Percentiles rank a stretch among this genome's conserved stretches.
These are phyloP conservation scores for Mesochorus sp. DNA, from an alignment of 2,888 invertebrate species.

Conservation along the genomic window DNA sequence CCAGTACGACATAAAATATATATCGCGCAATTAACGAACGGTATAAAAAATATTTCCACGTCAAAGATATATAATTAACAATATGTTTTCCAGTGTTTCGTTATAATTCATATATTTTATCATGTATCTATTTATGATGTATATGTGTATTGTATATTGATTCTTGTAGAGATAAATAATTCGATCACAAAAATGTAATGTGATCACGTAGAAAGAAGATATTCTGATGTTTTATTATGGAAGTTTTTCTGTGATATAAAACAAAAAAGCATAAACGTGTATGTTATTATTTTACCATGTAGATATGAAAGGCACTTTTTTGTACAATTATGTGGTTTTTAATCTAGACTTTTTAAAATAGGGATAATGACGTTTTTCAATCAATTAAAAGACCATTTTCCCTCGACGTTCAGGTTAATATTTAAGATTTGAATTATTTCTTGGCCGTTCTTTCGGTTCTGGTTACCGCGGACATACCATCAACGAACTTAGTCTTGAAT, in stretches of 20 bases:
- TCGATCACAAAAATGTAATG: slow-evolving; percentile 1
- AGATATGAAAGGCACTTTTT: too few species aligned
- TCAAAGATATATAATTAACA: slow-evolving; percentile 12
- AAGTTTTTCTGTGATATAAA: slow-evolving; percentile 3
- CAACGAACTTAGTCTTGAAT: slow-evolving; percentile 96
- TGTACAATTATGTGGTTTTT: too few species aligned
- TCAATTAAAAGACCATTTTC: too few species aligned
- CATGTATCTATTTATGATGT: slow-evolving; percentile 28
- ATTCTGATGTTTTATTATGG: background rate
- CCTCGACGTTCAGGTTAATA: too few species aligned
- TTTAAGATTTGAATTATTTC: too few species aligned
- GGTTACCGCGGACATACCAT: slow-evolving; percentile 95
- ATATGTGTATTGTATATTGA: slow-evolving; percentile 27
- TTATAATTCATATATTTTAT: slow-evolving; percentile 38
- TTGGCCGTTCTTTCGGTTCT: slow-evolving; percentile 83
- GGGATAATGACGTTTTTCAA: too few species aligned
- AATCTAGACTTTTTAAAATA: too few species aligned
- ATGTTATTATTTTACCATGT: too few species aligned
- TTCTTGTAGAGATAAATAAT: slow-evolving; percentile 19
- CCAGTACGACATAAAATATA: slow-evolving; percentile 2
- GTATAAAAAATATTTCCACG: background rate
- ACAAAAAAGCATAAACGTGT: background rate
- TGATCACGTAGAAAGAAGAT: background rate
- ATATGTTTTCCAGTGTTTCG: background rate
- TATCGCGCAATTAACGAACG: slow-evolving; percentile 1